Percentiles rank a stretch among this genome's conserved stretches.
Evolutionary conservation across 1,140 invertebrate species (phyloP).

Genomic region (Drosophila parvula): DNA sequence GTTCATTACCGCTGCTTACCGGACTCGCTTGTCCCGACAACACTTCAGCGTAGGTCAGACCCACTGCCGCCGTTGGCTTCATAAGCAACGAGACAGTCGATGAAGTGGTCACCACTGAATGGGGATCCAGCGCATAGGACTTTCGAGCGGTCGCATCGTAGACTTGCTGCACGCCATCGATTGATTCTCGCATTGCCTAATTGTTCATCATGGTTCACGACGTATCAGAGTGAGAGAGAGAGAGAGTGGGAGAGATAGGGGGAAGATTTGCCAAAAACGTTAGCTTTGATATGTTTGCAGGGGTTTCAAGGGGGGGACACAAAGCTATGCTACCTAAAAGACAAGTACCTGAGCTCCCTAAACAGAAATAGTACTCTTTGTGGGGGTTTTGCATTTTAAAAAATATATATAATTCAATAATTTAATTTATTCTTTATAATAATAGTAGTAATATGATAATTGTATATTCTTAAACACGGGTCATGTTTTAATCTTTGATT

Average conservation of each 20-base stretch:
- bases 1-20: conserved; percentile 77
- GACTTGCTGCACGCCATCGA: conserved; percentile 87
- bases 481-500: conserved; percentile 57
- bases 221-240: conserved; percentile 51
- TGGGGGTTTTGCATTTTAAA: conserved; percentile 50
- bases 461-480: conserved; percentile 66
- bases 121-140: conserved; percentile 90
- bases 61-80: conserved; percentile 82
- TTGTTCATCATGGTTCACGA: conserved; percentile 76
- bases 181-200: conserved; percentile 89
- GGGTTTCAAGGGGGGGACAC: conserved; percentile 51
- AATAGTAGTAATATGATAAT: conserved; percentile 39
- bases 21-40: conserved; percentile 83
- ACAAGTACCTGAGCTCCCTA: conserved; percentile 26
- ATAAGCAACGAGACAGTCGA: conserved; percentile 81
- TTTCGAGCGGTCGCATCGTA: conserved; percentile 88
- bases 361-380: conserved; percentile 22
- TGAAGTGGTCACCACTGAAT: conserved; percentile 86
- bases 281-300: conserved; percentile 75
- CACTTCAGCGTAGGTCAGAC: conserved; percentile 85
- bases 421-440: conserved; percentile 58
- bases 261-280: conserved; percentile 83
- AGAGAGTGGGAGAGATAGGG: conserved; percentile 73
- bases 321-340: conserved; percentile 34
- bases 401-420: conserved; percentile 72